Base-by-base conservation (phyloP, 2,113 vertebrate species). In the Plectropomus leopardus region DNA sequence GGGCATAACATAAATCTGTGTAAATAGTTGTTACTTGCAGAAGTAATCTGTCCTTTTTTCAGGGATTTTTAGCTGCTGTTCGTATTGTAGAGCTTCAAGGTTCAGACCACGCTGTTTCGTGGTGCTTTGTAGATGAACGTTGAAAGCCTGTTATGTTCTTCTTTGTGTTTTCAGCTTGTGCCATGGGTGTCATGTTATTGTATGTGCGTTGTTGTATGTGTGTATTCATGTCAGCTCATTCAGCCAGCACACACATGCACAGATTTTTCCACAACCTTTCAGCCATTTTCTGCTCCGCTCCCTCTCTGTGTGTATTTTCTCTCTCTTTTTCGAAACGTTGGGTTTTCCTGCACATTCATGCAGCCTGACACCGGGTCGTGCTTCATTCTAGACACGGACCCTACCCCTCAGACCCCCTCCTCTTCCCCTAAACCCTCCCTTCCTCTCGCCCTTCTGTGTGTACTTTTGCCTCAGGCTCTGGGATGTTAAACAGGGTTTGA, bases 301-400 rank as follows among this genome's bases (percentile, higher is more conserved):
- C 36, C 54, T 42, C 59, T 67, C 36, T 44, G 34, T 78, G 6
- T 40, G 13, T 71, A 13, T 73, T 30, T 64, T 23, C 28, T 72
- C 36, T 44, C 11, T 50, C 70, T 55, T 7, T 36, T 48, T 1
- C 26, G 11, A 63, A 64, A 83, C 55, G 36, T 61, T 53, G 70
- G 32, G 74, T 86, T 91, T 89, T 77, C 63, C 82, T 87, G 28
- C 81, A 85, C 86, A 92, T 86, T 81, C 58, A 91, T 71, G 65
- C 80, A 73, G 85, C 73, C 79, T 90, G 87, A 91, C 88, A 80
- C 58, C n/a, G 53, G 81, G 83, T 66, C 85, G 82, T 69, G 51
- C 80, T 83, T 89, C 66, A 88, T 88, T 92, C 78, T 78, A 75
- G 67, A 69, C 82, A 82, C 32, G 45, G 75, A 75, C 63, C 66